These are phyloP conservation scores for Athalia rosae DNA, from an alignment of 2,888 invertebrate species.

Conservation along the genomic window DNA sequence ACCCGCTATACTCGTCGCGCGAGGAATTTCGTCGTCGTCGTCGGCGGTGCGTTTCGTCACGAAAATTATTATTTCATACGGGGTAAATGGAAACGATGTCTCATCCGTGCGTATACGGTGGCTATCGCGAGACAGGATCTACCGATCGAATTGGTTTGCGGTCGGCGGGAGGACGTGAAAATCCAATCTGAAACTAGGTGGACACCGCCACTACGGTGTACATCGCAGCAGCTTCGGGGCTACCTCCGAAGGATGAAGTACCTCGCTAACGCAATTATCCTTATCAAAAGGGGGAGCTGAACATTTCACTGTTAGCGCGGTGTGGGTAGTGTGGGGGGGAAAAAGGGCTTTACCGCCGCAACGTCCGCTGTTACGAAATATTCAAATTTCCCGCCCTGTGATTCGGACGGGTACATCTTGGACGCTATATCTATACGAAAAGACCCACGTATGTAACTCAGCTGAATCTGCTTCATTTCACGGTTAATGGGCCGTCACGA, in stretches of 20 bases:
- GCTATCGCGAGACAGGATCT: constrained; percentile 25
- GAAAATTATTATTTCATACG: no score
- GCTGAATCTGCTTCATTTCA: constrained; percentile 29
- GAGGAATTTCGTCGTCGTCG: no score
- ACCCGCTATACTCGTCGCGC: no score
- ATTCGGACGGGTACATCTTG: constrained; percentile 4
- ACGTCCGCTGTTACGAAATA: background rate
- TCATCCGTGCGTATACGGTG: constrained; percentile 1
- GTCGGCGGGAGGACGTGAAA: constrained; percentile 31
- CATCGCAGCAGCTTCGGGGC: constrained; percentile 20
- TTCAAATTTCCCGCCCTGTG: constrained; percentile 33
- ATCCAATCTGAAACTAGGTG: constrained; percentile 37
- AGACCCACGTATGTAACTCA: background rate
- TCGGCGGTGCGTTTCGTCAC: no score
- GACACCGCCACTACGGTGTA: background rate
- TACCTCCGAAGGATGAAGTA: constrained; percentile 32
- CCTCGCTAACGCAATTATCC: constrained; percentile 41
- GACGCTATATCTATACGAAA: no score
- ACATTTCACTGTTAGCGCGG: background rate
- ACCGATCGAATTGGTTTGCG: constrained; percentile 41
- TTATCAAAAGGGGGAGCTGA: constrained; percentile 42
- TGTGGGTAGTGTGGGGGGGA: no score
- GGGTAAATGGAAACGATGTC: background rate
- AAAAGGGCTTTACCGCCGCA: no score
- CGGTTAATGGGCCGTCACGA: constrained; percentile 17